Conservation (phyloP, 2,797 vertebrate genomes). For the Mormyrops attenuatus region DNA sequence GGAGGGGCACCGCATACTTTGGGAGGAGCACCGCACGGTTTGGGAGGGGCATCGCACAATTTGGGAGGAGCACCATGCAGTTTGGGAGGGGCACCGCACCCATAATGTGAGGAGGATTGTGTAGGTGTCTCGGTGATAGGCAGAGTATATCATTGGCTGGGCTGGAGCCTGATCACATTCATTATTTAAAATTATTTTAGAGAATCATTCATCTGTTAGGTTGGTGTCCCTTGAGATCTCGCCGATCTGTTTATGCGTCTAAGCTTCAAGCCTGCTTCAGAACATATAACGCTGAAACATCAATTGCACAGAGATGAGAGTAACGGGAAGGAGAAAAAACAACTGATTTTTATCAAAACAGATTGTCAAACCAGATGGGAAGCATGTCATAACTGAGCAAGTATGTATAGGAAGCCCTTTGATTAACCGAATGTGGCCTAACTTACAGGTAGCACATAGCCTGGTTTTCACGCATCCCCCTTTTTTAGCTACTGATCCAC, state of each 20-base stretch:
- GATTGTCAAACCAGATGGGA: conserved; percentile 73
- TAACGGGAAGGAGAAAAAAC: conserved; percentile 37
- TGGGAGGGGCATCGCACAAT: not conserved
- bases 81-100: not conserved
- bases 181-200: conserved; percentile 15
- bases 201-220: conserved; percentile 29
- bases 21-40: not conserved
- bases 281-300: conserved; percentile 51
- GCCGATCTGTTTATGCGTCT: conserved; percentile 46
- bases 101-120: not conserved
- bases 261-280: conserved; percentile 50
- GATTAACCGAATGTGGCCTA: conserved; percentile 52
- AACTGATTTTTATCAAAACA: conserved; percentile 68
- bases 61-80: not conserved
- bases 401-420: conserved; percentile 50
- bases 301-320: conserved; percentile 52
- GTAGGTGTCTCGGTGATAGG: not conserved
- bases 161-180: not conserved
- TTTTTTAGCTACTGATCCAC: conserved; percentile 1
- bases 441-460: conserved; percentile 44
- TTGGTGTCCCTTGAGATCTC: conserved; percentile 32
- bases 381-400: conserved; percentile 59
- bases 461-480: conserved; percentile 35
- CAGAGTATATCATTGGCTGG: not conserved
- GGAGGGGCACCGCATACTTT: not conserved